Evolutionary conservation across 2,797 vertebrate species (phyloP), one percentile per base, ranked within the genome.

Genomic region (Pseudochirops cupreus): DNA sequence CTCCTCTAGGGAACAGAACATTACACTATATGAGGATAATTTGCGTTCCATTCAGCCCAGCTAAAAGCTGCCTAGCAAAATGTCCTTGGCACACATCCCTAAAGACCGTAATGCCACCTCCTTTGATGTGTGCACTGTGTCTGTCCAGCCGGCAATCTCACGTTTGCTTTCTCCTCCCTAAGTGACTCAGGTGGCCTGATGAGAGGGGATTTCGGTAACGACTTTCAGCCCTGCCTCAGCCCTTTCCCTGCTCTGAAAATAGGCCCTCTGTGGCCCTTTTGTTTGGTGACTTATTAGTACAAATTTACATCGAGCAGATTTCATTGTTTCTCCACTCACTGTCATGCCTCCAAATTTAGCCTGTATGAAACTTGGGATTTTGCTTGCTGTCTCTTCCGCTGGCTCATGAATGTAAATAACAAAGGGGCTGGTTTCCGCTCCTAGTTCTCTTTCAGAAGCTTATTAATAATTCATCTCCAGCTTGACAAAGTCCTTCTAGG

Each of bases 371-470:
- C 91, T 96, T 97, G 82, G 50, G 95, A 94, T 97, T 97, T 97
- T 94, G 92, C 93, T 97, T 93, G 93, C 91, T 91, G 93, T 93
- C 92, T 97, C n/a, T 0, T 97, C 97, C 95, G 97, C 96, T 89
- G 96, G 92, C 95, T 98, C 96, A 98, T 98, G 98, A 98, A 98
- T 94, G 95, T 96, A 97, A 98, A 97, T 97, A 97, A 98, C 95
- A 97, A 97, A 98, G 74, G 96, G 53, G 13, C 55, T 50, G 90
- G 92, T 95, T 96, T 98, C 93, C 0, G 5, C 95, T 91, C 92
- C 95, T 4, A 53, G 0, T 95, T 95, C 93, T 92, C 55, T 94
- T 96, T 97, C 96, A 93, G 94, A 96, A 5, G 62, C n/a, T 93
- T 97, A 97, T 98, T 97, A 98, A 97, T 97, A 98, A 97, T 97